phyloP scores from a whole-genome alignment of 2,888 invertebrate species.

The Saturnia japonica region DNA sequence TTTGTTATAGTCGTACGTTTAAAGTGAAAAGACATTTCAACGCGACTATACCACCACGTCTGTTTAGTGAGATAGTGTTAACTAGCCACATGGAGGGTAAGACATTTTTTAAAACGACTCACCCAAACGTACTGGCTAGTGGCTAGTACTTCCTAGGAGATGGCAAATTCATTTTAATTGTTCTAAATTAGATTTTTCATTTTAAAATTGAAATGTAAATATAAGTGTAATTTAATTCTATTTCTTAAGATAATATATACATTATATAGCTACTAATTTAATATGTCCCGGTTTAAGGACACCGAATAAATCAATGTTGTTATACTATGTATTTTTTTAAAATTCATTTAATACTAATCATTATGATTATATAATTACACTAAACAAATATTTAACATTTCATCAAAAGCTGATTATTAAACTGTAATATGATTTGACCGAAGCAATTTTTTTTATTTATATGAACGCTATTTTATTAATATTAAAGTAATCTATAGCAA shows the following conservation, averaged over 20 bases:
- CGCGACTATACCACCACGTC: constrained; percentile 38
- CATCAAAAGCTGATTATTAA: too few relatives aligned
- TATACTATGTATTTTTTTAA: neutral
- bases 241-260: neutral
- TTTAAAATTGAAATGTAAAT: constrained; percentile 30
- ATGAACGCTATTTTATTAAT: too few relatives aligned
- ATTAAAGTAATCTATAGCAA: too few relatives aligned
- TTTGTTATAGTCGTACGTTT: neutral
- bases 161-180: constrained; percentile 49
- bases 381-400: too few relatives aligned
- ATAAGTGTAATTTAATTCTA: constrained; percentile 18
- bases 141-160: constrained; percentile 43
- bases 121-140: constrained; percentile 48
- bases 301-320: neutral
- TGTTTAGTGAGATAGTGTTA: constrained; percentile 58
- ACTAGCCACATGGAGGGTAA: constrained; percentile 41
- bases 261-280: neutral
- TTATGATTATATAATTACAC: too few relatives aligned
- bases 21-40: constrained; percentile 26
- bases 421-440: too few relatives aligned
- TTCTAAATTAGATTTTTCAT: constrained; percentile 39
- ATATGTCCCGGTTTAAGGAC: neutral
- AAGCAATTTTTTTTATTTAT: too few relatives aligned
- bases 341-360: neutral
- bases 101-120: constrained; percentile 23